These are phyloP conservation scores for Rutpela maculata DNA, from an alignment of 2,888 invertebrate genomes.

Conservation along the genomic window DNA sequence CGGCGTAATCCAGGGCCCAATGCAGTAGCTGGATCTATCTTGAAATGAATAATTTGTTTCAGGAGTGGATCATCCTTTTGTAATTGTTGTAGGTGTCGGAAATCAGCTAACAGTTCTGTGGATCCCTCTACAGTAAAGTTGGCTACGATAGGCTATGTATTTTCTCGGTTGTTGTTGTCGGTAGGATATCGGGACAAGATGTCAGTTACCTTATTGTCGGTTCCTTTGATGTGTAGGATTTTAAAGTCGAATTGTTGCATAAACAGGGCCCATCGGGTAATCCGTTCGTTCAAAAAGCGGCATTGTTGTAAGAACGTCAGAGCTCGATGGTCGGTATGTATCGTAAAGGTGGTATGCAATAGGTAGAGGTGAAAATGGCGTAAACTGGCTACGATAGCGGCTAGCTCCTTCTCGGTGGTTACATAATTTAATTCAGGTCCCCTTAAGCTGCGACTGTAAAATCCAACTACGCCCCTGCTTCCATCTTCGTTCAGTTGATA, in stretches of 20 bases:
- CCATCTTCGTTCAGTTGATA: background rate
- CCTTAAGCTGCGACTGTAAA: background rate
- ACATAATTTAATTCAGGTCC: background rate
- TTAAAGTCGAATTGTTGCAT: too few species aligned
- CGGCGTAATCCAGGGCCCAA: background rate
- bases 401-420: slow-evolving; percentile 2
- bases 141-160: background rate
- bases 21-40: too few species aligned
- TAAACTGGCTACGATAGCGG: background rate
- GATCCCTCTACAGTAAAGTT: slow-evolving; percentile 3
- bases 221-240: too few species aligned
- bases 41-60: too few species aligned
- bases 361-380: background rate
- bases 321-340: background rate
- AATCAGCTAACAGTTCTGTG: background rate
- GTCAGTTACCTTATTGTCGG: too few species aligned
- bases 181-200: too few species aligned
- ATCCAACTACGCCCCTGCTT: background rate
- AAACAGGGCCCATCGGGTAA: too few species aligned
- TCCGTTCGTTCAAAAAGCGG: background rate
- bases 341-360: background rate
- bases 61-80: background rate
- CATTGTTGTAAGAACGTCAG: background rate
- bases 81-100: background rate
- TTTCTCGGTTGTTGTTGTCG: too few species aligned